phyloP scores from a whole-genome alignment of 2,888 invertebrate species.

The Agonopterix arenella region DNA sequence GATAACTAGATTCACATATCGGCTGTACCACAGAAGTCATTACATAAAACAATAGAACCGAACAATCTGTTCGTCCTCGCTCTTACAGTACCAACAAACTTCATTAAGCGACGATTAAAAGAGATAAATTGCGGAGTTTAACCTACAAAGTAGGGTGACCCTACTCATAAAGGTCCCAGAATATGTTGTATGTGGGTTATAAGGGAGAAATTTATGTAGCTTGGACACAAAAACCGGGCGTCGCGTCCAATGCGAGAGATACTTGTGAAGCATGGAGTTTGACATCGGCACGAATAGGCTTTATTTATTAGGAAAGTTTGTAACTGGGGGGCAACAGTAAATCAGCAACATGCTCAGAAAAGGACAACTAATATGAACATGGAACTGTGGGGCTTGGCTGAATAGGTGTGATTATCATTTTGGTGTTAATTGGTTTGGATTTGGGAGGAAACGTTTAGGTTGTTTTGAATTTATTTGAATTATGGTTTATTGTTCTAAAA shows the following conservation, averaged over 20 bases:
- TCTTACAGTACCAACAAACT: constrained; percentile 34
- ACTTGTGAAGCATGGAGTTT: constrained; percentile 61
- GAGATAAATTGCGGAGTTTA: constrained; percentile 60
- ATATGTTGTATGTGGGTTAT: constrained; percentile 49
- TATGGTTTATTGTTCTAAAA: too few relatives aligned
- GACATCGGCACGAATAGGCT: constrained; percentile 66
- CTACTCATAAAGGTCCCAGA: constrained; percentile 63
- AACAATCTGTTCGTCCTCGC: constrained; percentile 24
- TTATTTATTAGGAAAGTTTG: constrained; percentile 72
- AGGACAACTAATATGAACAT: constrained; percentile 37
- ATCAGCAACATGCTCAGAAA: constrained; percentile 57
- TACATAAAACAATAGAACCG: constrained; percentile 12
- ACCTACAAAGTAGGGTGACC: constrained; percentile 48
- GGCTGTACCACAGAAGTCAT: constrained; percentile 5
- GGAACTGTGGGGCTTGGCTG: constrained; percentile 12
- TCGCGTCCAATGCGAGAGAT: constrained; percentile 46
- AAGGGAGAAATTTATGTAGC: constrained; percentile 63
- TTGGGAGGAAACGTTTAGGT: too few relatives aligned
- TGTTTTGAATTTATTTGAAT: too few relatives aligned
- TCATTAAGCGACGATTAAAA: constrained; percentile 62
- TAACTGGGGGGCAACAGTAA: constrained; percentile 52
- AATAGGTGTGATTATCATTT: constrained; percentile 6
- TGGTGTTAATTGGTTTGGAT: too few relatives aligned
- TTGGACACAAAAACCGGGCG: constrained; percentile 54
- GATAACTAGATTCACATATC: constrained; percentile 2